These are phyloP conservation scores for Bellardia bayeri DNA, from an alignment of 2,888 invertebrate species.

Conservation along the genomic window DNA sequence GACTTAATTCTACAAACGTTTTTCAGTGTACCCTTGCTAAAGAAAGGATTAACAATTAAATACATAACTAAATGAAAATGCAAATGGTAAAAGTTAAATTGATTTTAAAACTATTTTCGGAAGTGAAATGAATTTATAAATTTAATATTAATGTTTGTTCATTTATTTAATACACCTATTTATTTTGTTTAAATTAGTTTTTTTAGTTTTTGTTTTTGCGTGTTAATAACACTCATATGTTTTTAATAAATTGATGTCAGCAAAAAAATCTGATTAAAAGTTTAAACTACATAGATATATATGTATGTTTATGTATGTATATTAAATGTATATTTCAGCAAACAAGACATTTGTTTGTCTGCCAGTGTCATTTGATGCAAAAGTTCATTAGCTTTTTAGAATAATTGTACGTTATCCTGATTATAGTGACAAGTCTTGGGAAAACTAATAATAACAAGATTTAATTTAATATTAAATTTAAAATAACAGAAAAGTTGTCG, in stretches of 20 bases:
- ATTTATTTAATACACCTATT: background rate
- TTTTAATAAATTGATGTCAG: conserved; percentile 15
- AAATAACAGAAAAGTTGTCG: background rate
- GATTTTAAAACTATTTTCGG: conserved; percentile 33
- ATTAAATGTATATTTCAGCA: background rate
- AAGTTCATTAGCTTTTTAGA: background rate
- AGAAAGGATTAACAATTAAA: background rate
- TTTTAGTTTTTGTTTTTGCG: conserved; percentile 3
- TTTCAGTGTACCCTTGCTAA: background rate
- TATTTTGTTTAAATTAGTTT: conserved; percentile 12
- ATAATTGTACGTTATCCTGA: background rate
- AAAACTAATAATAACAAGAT: background rate
- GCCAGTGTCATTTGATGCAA: conserved; percentile 8
- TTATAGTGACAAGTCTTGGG: background rate
- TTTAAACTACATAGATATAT: background rate
- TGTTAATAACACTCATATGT: background rate
- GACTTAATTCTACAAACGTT: conserved; percentile 8
- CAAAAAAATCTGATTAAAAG: conserved; percentile 10
- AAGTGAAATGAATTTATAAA: conserved; percentile 8
- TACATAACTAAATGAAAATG: background rate
- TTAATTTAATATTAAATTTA: conserved; percentile 1
- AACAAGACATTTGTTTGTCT: conserved; percentile 12
- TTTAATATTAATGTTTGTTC: background rate
- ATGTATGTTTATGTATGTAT: too few species aligned
- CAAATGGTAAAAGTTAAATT: conserved; percentile 50